These are phyloP conservation scores for Acrocephalus arundinaceus DNA, from an alignment of 2,113 vertebrate genomes.

Conservation along the genomic window DNA sequence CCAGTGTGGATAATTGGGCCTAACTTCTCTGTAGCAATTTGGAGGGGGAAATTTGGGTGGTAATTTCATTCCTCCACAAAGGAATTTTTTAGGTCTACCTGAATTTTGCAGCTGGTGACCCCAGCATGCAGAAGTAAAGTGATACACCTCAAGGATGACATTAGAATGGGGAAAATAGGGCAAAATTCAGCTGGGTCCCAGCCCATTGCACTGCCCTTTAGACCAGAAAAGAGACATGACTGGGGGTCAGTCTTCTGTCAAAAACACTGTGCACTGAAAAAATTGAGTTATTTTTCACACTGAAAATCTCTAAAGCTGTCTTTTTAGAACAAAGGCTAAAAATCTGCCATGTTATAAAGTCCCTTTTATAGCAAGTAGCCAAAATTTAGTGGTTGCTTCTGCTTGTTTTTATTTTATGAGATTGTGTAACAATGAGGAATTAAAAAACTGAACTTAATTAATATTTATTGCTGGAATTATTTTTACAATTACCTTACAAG, in stretches of 20 bases:
- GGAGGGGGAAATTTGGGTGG: accelerated
- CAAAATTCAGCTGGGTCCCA: background rate
- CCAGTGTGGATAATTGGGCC: background rate
- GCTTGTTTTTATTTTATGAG: background rate
- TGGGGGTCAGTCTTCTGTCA: background rate
- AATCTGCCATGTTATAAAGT: background rate
- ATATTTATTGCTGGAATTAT: background rate
- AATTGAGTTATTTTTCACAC: background rate
- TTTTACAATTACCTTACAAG: background rate
- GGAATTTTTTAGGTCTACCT: background rate
- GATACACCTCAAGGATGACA: background rate
- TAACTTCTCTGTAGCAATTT: background rate
- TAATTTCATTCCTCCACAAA: background rate
- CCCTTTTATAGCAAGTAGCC: background rate
- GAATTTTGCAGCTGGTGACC: background rate
- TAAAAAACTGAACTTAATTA: background rate
- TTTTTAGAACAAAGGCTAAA: background rate
- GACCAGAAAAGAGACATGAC: background rate
- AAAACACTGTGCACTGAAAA: background rate
- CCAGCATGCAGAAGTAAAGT: background rate
- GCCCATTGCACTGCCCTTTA: background rate
- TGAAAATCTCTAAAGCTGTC: background rate
- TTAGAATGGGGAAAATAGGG: background rate
- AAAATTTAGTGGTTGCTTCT: background rate
- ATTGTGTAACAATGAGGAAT: background rate